Conservation (phyloP, 2,888 invertebrate species). For the Leptopilina myrica region DNA sequence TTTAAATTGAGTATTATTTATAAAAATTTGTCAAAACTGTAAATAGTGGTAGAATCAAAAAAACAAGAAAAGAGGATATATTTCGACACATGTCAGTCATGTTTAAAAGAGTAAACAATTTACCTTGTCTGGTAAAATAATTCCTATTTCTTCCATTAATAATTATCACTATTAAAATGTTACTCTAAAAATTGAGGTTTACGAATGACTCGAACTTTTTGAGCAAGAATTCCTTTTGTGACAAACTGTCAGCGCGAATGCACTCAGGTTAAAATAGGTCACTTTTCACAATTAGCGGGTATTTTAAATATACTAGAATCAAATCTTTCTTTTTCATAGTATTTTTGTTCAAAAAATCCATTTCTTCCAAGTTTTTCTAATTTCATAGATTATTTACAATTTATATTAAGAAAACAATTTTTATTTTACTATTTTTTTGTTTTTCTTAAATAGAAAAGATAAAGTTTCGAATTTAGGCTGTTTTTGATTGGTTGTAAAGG, state of each 20-base stretch:
- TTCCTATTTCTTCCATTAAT: constrained; percentile 89
- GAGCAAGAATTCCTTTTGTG: constrained; percentile 11
- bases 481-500: too few relatives aligned
- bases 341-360: too few relatives aligned
- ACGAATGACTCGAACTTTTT: constrained; percentile 71
- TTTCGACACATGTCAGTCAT: neutral
- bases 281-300: neutral
- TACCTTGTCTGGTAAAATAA: constrained; percentile 89
- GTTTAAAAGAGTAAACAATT: constrained; percentile 53
- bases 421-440: too few relatives aligned
- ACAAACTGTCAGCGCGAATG: neutral
- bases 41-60: too few relatives aligned
- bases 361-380: too few relatives aligned
- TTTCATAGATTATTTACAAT: too few relatives aligned
- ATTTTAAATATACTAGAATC: neutral
- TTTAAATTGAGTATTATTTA: too few relatives aligned
- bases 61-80: neutral
- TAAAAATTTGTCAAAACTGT: too few relatives aligned
- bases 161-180: constrained; percentile 41
- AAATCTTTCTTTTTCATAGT: too few relatives aligned
- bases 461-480: too few relatives aligned
- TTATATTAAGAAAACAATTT: too few relatives aligned
- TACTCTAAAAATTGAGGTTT: constrained; percentile 45
- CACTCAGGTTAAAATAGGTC: neutral
- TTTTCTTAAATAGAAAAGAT: too few relatives aligned